Conservation (phyloP, 2,888 invertebrate species). For the Sesamia inferens region DNA sequence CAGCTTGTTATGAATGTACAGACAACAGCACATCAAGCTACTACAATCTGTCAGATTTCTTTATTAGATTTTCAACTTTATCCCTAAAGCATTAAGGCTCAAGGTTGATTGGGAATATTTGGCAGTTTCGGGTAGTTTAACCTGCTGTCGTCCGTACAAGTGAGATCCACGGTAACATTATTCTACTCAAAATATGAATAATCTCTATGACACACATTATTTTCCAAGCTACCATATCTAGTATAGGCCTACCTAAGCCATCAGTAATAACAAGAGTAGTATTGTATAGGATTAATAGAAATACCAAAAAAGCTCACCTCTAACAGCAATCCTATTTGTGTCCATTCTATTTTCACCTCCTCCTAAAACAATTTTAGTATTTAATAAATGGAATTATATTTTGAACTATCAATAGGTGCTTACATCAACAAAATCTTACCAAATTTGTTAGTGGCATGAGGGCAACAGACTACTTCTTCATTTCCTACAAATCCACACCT, state of each 20-base stretch:
- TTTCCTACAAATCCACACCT: constrained; percentile 84
- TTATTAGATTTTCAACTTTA: too few species aligned
- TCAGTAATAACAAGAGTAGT: neutral
- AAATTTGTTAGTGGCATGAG: constrained; percentile 70
- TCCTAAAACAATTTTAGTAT: constrained; percentile 29
- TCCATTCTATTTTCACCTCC: constrained; percentile 18
- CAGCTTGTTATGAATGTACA: neutral
- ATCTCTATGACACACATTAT: too few species aligned
- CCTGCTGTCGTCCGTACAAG: neutral
- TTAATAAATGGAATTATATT: neutral
- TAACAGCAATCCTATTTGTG: constrained; percentile 72
- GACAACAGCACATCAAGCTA: too few species aligned
- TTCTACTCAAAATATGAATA: neutral
- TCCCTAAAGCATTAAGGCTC: too few species aligned
- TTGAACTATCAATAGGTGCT: neutral
- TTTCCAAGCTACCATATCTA: constrained; percentile 4
- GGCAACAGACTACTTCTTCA: constrained; percentile 88
- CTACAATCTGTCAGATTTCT: too few species aligned
- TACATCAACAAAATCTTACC: constrained; percentile 63
- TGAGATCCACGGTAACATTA: neutral
- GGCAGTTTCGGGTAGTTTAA: too few species aligned
- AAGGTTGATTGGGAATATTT: too few species aligned
- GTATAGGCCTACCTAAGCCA: neutral
- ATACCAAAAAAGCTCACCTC: constrained; percentile 66
- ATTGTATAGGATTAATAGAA: neutral